Conservation (phyloP, 2,113 vertebrate species). For the Corapipo altera region DNA sequence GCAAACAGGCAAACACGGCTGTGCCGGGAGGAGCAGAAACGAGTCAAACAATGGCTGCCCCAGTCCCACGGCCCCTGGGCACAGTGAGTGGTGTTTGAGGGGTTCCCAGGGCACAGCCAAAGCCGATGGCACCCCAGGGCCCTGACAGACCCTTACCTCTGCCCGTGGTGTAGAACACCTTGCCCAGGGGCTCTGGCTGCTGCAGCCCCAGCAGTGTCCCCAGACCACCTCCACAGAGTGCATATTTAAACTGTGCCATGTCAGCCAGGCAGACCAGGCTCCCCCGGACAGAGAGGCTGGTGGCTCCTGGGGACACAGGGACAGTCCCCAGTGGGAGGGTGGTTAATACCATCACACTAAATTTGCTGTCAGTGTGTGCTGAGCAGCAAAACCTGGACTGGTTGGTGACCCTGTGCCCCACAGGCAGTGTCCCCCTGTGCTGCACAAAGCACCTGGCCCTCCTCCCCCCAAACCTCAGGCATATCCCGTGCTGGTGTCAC, state of each 20-base stretch:
- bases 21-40: background rate
- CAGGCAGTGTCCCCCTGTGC: background rate
- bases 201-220: background rate
- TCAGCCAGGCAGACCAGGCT: background rate
- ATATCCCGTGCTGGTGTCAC: background rate
- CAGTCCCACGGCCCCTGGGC: rapidly evolving
- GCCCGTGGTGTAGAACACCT: background rate
- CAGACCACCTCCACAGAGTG: background rate
- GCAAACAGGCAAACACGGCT: conserved; percentile 35
- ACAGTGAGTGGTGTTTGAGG: rapidly evolving
- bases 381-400: background rate
- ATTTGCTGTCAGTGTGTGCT: rapidly evolving
- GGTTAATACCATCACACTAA: background rate
- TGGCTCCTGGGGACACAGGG: background rate
- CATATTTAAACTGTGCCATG: background rate
- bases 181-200: background rate
- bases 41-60: background rate
- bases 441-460: rapidly evolving
- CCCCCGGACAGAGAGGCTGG: background rate
- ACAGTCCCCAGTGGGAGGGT: background rate
- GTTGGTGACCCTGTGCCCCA: rapidly evolving
- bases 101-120: background rate
- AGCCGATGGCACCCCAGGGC: rapidly evolving
- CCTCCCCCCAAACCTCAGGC: background rate
- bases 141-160: background rate